Conservation (phyloP, 2,888 invertebrate genomes). For the Amphipoea oculea region DNA sequence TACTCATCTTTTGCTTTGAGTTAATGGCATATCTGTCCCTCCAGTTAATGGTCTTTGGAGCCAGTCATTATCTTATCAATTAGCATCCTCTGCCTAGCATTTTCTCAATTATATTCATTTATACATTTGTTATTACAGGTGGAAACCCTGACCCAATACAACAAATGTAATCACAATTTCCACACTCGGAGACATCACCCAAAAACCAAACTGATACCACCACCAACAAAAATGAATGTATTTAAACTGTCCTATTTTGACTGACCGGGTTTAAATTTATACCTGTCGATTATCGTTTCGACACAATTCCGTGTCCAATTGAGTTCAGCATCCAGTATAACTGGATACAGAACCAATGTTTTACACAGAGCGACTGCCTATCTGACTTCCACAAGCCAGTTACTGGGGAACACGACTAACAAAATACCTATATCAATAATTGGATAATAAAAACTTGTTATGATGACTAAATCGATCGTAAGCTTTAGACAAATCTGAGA, state of each 20-base stretch:
- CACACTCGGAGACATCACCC: too few species aligned
- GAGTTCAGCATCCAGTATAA: not conserved
- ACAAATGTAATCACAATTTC: too few species aligned
- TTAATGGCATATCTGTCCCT: not conserved
- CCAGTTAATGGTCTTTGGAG: not conserved
- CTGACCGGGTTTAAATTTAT: too few species aligned
- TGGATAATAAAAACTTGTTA: not conserved
- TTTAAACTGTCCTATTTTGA: too few species aligned
- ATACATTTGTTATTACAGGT: too few species aligned
- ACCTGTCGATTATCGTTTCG: too few species aligned
- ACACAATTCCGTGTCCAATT: too few species aligned
- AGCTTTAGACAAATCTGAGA: slow-evolving; percentile 13
- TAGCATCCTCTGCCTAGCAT: not conserved
- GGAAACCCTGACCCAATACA: too few species aligned
- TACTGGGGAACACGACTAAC: not conserved
- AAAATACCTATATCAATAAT: not conserved
- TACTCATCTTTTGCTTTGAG: not conserved
- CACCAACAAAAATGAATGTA: too few species aligned
- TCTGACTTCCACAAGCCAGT: not conserved
- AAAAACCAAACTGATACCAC: too few species aligned
- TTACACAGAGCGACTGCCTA: not conserved
- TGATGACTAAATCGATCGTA: slow-evolving; percentile 10
- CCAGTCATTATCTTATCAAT: not conserved
- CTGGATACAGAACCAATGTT: not conserved
- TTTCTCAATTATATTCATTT: not conserved